Evolutionary conservation across 2,888 invertebrate species (phyloP), one percentile per base, ranked within the genome.

Genomic region (Iphiclides podalirius): DNA sequence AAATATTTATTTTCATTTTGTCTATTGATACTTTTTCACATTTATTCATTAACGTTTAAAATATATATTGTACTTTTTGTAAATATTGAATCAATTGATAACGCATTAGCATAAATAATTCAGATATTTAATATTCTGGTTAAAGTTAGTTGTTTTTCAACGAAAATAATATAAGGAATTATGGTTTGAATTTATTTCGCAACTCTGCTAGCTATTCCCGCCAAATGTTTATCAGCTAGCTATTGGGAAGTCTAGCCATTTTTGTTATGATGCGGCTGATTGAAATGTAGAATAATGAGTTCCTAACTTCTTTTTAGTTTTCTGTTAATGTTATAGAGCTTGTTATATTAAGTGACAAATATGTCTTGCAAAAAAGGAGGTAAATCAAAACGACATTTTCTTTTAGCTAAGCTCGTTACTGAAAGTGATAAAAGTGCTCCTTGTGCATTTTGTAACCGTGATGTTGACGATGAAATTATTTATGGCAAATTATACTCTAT

Each of bases 401-500:
- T 65, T 36, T 55, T 70, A 35, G 87, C 86, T 0, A 73, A 64
- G 58, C 55, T 82, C 45, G 82, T 75, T 14, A 72, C 72, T 47
- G 72, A 65, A 46, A 12, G 31, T 31, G 11, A 31, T 11, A 65
- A 75, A 45, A 70, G 58, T 42, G 57, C 57, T 17, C 76, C 78
- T 9, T 92, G 92, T 71, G 80, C 80, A 17, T 91, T 92, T 60
- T 92, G 92, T 63, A 74, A 79, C 1, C 69, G 75, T 4, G 59
- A 75, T 33, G 80, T 87, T 0, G 83, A 90, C 13, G 84, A 92
- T 58, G 92, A 91, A 61, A 49, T 90, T 4, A 72, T 80, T 9
- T 91, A 80, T 64, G 92, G 92, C 1, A 90, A 90, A 60, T 68
- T 92, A 17, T 90, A 91, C 58, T 76, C 81, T 7, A 82, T 90